Base-by-base conservation (phyloP, 2,797 vertebrate species). In the Gymnodraco acuticeps region DNA sequence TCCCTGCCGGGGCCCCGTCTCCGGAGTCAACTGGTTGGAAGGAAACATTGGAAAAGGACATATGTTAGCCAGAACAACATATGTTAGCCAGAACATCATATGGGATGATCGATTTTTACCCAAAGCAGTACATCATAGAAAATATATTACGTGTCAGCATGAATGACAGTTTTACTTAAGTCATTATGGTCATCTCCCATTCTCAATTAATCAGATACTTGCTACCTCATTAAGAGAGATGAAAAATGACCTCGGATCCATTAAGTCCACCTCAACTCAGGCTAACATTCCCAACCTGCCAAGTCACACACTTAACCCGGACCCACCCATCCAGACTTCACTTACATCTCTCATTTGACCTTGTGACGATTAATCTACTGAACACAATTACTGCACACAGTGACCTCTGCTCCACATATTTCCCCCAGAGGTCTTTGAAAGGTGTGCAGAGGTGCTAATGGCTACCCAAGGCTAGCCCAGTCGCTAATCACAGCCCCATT, bases 1-100 rank as follows among this genome's bases (percentile, higher is more conserved):
- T 12, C 98, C 98, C 87, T 99, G 98, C 42, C 96, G 93, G 1
- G 98, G 98, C 8, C 98, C 98, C 0, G 98, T 99, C 93, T 98
- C 97, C 0, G 98, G 98, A 58, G 53, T 95, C 79, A 99, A 65
- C 98, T 99, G 91, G 0, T 63, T 4, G 53, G 19, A 64, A 41
- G 70, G 69, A 50, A n/a, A 83, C 69, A 82, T 42, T 10, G 75
- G 68, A 70, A 38, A 61, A 52, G 53, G 31, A 77, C 50, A 76
- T 48, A 27, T 58, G 73, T 83, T 66, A 87, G 41, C 55, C 62
- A 47, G 46, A 66, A 67, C 20, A 62, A 77, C 50, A 76, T 48
- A 27, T 58, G 73, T 83, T 64, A 87, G 33, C 55, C 62, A 47
- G 46, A 66, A 67, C 20, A 62, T 50, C 41, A 61, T 2, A 69